Percentiles rank a stretch among this genome's conserved stretches.
phyloP scores from a whole-genome alignment of 2,888 invertebrate species.

The Tuberolachnus salignus region DNA sequence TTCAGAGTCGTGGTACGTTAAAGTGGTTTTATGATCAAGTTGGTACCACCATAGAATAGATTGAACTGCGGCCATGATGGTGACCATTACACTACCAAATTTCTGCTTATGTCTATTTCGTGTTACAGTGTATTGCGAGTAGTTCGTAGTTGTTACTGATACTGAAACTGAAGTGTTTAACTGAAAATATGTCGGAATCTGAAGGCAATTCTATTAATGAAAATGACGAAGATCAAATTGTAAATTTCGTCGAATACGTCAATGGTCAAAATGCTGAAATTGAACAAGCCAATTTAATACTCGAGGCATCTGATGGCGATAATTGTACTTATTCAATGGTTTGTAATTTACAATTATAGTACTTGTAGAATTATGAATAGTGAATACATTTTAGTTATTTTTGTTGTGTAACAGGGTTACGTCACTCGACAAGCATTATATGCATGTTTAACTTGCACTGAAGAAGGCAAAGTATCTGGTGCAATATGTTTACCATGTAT shows the following conservation, averaged over 20 bases:
- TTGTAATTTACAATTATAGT: neutral
- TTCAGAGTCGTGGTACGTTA: no score
- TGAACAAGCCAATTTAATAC: slow-evolving; percentile 39
- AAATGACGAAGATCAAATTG: slow-evolving; percentile 34
- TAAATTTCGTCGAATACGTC: slow-evolving; percentile 18
- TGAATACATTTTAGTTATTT: neutral
- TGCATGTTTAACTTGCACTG: slow-evolving; percentile 88
- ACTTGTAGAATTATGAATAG: neutral
- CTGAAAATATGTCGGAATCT: slow-evolving; percentile 5
- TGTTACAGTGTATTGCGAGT: no score
- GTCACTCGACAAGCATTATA: slow-evolving; percentile 92
- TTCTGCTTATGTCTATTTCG: no score
- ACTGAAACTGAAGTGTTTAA: neutral
- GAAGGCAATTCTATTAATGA: slow-evolving; percentile 35
- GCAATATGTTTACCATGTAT: slow-evolving; percentile 95
- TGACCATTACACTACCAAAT: no score
- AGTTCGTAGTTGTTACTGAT: no score
- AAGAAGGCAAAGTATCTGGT: slow-evolving; percentile 71
- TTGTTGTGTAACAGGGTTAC: slow-evolving; percentile 74
- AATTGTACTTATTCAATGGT: slow-evolving; percentile 49
- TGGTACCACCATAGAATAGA: no score
- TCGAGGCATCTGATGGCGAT: slow-evolving; percentile 37
- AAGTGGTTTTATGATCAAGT: no score
- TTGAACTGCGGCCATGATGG: no score
- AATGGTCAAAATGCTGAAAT: slow-evolving; percentile 39